Evolutionary conservation across 2,888 invertebrate genomes (phyloP), one percentile per base, ranked within the genome.

Genomic region (Andrena hattorfiana): DNA sequence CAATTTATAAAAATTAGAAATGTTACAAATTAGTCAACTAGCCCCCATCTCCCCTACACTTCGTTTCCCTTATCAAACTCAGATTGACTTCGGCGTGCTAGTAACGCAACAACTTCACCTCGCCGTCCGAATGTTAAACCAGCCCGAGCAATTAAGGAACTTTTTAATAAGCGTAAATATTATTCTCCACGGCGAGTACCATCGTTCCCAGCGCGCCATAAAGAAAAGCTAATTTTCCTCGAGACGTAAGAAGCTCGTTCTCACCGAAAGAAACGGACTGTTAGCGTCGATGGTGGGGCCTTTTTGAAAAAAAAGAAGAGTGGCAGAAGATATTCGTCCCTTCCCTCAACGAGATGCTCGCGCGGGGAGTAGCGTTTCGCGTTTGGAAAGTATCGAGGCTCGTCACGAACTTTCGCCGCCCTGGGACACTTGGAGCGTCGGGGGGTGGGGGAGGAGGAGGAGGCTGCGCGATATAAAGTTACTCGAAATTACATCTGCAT

Each of bases 401-500:
- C 74, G 76, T 87, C 77, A 71, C 64, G 76, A 87, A 87, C 74
- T 87, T 87, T 64, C 51, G 81, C 54, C 88, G 84, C 83, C 81
- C 68, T 77, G 88, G 85, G 88, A 87, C 84, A 85, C 77, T 83
- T 62, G 54, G 51, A 10, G 67, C 51, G 51, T 4, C 6, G 77
- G 56, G 75, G 49, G 68, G 67, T n/a, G n/a, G n/a, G n/a, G n/a
- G n/a, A n/a, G n/a, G n/a, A n/a, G n/a, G n/a, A n/a, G 75, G 63
- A 13, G 80, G 81, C 77, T 49, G 76, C 77, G 69, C 75, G 84
- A 91, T 90, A 90, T 89, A 90, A 91, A 91, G 90, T 91, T 91
- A 91, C 91, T 89, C 89, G 90, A 91, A 91, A 91, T 91, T 91
- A 91, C 91, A 91, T 91, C 91, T 91, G 91, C 91, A 91, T 91